Evolutionary conservation across 2,113 vertebrate genomes (phyloP).

Genomic region (Taxidea taxus): DNA sequence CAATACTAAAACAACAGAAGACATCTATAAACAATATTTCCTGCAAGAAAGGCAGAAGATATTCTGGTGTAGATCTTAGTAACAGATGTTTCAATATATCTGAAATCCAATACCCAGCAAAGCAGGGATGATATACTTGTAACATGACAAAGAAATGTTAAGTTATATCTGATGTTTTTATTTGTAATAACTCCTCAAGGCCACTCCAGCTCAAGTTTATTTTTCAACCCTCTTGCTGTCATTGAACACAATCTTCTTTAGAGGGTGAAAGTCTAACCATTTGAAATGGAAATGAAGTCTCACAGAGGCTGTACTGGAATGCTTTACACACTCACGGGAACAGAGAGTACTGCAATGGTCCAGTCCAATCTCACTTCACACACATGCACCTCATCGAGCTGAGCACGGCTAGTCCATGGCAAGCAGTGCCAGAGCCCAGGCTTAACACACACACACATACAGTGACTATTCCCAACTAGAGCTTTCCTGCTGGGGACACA

Average conservation of each 20-base stretch:
- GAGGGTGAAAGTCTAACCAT: background rate
- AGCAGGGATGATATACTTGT: slow-evolving; percentile 5
- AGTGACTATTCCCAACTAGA: no score
- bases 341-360: background rate
- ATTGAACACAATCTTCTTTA: background rate
- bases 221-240: slow-evolving; percentile 20
- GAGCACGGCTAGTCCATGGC: background rate
- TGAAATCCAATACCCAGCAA: slow-evolving; percentile 47
- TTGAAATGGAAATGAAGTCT: slow-evolving; percentile 43
- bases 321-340: background rate
- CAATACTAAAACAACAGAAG: slow-evolving; percentile 36
- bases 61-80: slow-evolving; percentile 35
- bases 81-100: slow-evolving; percentile 53
- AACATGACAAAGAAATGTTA: background rate
- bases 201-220: background rate
- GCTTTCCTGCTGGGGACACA: background rate
- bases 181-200: slow-evolving; percentile 14
- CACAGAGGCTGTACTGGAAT: background rate
- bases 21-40: slow-evolving; percentile 24
- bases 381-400: background rate
- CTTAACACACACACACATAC: background rate
- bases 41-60: slow-evolving; percentile 25
- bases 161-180: slow-evolving; percentile 11
- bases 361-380: background rate
- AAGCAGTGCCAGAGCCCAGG: background rate